Evolutionary conservation across 1,140 invertebrate species (phyloP).

Genomic region (Drosophila parvula): DNA sequence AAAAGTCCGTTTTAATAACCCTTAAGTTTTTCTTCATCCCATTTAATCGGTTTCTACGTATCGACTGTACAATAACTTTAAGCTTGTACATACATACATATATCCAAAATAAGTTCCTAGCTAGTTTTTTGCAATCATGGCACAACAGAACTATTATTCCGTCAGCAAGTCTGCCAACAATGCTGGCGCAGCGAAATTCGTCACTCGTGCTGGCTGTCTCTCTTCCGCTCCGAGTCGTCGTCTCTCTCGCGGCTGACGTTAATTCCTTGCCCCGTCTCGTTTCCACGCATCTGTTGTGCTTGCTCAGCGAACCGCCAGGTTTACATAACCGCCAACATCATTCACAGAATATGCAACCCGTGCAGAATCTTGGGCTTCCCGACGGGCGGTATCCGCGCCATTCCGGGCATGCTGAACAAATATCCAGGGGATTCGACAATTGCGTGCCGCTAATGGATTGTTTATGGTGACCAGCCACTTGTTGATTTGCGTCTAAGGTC

Average conservation of each 20-base stretch:
- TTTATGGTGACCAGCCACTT: constrained; percentile 37
- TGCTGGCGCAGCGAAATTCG: constrained; percentile 69
- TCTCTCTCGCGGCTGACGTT: constrained; percentile 57
- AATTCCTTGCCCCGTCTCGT: constrained; percentile 54
- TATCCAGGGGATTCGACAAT: constrained; percentile 5
- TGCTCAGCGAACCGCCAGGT: constrained; percentile 48
- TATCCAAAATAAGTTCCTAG: background rate
- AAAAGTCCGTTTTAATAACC: too few relatives aligned
- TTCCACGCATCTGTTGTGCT: constrained; percentile 34
- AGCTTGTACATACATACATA: too few relatives aligned
- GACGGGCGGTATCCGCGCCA: background rate
- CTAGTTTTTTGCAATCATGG: background rate
- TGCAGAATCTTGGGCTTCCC: constrained; percentile 16
- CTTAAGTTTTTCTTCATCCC: too few relatives aligned
- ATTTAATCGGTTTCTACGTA: too few relatives aligned
- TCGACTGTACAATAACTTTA: background rate
- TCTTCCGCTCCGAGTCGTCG: constrained; percentile 8
- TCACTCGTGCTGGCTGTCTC: constrained; percentile 48
- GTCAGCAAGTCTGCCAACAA: constrained; percentile 69
- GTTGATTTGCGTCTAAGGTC: constrained; percentile 30
- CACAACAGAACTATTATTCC: constrained; percentile 34
- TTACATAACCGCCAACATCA: constrained; percentile 67
- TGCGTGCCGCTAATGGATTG: constrained; percentile 27
- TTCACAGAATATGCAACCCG: constrained; percentile 18
- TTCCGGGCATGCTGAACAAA: background rate